Conservation (phyloP, 2,113 vertebrate species). For the Caracal caracal region DNA sequence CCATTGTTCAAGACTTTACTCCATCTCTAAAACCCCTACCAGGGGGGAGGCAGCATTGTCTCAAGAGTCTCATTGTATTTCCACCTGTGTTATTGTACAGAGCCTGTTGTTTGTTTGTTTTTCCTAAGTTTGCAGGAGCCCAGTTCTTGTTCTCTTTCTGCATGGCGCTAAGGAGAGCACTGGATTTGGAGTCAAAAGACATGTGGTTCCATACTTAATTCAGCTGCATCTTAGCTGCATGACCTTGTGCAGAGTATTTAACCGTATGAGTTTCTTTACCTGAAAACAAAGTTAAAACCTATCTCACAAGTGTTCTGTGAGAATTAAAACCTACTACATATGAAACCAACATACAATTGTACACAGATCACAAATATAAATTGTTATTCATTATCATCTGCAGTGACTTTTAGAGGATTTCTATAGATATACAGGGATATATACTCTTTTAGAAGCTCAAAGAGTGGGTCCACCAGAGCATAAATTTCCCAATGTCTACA, state of each 20-base stretch:
- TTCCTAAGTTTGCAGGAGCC: not conserved
- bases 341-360: not conserved
- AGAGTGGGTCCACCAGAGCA: not conserved
- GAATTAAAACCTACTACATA: not conserved
- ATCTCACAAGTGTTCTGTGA: not conserved
- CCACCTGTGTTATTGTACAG: not conserved
- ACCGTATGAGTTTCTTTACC: not conserved
- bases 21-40: not conserved
- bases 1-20: not conserved
- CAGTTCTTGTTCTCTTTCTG: not conserved
- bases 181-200: not conserved
- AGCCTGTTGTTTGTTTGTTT: not conserved
- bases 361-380: not conserved
- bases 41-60: not conserved
- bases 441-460: constrained; percentile 10
- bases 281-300: constrained; percentile 6
- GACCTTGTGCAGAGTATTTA: not conserved
- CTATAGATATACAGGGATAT: not conserved
- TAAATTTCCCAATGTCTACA: not conserved
- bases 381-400: not conserved
- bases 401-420: not conserved
- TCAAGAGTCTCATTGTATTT: not conserved
- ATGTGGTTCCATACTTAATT: not conserved
- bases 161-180: not conserved
- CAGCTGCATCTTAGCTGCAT: not conserved